These are phyloP conservation scores for Phalacrocorax carbo DNA, from an alignment of 2,113 vertebrate species.

Conservation along the genomic window DNA sequence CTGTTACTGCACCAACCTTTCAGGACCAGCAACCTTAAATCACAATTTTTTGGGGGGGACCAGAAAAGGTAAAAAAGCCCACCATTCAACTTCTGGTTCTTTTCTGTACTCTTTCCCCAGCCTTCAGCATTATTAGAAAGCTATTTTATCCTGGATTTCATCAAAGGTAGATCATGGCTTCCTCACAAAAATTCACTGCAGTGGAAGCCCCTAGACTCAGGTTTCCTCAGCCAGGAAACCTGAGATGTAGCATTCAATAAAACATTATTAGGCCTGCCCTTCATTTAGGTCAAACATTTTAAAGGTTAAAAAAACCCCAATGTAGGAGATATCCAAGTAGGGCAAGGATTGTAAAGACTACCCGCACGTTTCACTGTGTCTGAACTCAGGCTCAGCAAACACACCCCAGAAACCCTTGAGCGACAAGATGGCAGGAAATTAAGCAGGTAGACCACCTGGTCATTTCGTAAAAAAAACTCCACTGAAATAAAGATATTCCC, in stretches of 20 bases:
- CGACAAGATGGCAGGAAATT: background rate
- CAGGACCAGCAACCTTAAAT: background rate
- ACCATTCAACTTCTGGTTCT: background rate
- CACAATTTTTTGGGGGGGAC: background rate
- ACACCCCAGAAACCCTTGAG: background rate
- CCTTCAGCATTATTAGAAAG: background rate
- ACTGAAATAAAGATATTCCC: background rate
- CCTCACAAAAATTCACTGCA: background rate
- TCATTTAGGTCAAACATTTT: background rate
- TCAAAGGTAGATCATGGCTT: background rate
- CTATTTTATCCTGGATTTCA: background rate
- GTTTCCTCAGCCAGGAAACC: background rate
- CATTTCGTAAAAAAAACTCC: background rate
- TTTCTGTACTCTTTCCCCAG: background rate
- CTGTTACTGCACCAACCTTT: background rate
- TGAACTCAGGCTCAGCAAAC: background rate
- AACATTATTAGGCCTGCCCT: constrained; percentile 6
- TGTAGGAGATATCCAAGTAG: background rate
- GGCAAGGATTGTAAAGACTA: background rate
- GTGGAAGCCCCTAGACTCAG: background rate
- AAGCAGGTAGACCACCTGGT: background rate
- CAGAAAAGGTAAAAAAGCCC: background rate
- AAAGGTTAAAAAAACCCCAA: background rate
- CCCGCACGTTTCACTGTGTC: background rate
- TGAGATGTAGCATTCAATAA: background rate